Conservation (phyloP, 1,140 invertebrate genomes). For the Drosophila repleta region DNA sequence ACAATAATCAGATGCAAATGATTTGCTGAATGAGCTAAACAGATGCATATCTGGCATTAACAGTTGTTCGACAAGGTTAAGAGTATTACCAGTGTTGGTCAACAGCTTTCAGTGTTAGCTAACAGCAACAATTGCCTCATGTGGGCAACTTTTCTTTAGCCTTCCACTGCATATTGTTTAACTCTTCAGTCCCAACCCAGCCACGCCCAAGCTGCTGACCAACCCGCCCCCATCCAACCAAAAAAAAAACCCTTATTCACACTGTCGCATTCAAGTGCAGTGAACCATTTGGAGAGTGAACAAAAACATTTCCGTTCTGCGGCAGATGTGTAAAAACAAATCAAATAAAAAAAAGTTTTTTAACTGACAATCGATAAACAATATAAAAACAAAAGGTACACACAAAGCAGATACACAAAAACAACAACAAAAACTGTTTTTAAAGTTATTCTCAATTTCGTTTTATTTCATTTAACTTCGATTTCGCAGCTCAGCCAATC, state of each 20-base stretch:
- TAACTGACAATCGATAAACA: conserved; percentile 20
- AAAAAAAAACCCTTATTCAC: background rate
- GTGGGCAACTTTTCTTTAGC: conserved; percentile 6
- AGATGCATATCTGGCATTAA: conserved; percentile 20
- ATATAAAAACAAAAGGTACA: background rate
- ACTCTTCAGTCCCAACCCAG: conserved; percentile 25
- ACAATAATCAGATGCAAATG: conserved; percentile 25
- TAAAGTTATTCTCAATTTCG: conserved; percentile 48
- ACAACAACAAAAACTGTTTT: conserved; percentile 27
- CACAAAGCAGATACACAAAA: conserved; percentile 1
- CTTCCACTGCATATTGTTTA: conserved; percentile 58
- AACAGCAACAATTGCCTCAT: conserved; percentile 14
- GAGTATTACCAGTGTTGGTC: background rate
- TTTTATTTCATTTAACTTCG: conserved; percentile 38
- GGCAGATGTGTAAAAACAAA: conserved; percentile 62
- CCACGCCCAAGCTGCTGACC: conserved; percentile 17
- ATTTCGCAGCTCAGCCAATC: conserved; percentile 27
- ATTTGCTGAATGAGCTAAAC: conserved; percentile 10
- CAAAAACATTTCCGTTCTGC: conserved; percentile 73
- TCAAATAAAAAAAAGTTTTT: conserved; percentile 34
- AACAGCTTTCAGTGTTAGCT: background rate
- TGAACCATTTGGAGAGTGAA: conserved; percentile 73
- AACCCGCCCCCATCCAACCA: background rate
- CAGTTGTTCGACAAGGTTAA: conserved; percentile 3
- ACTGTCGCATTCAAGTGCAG: conserved; percentile 65